Percentiles rank a stretch among this genome's conserved stretches.
These are phyloP conservation scores for Arrhamphus sclerolepis DNA, from an alignment of 2,797 vertebrate species.

Conservation along the genomic window DNA sequence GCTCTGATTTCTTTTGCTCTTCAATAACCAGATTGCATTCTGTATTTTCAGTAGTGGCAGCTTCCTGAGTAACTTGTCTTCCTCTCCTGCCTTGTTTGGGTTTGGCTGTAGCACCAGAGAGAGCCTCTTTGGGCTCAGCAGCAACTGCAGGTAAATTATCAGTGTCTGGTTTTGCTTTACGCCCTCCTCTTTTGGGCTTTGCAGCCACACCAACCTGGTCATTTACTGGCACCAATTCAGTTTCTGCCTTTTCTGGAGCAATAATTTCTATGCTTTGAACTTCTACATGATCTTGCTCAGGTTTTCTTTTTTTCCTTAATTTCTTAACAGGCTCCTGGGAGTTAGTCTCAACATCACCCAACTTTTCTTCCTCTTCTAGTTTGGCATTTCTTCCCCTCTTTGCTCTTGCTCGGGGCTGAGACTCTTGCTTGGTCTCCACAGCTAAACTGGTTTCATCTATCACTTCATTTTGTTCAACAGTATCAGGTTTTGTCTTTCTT, in stretches of 20 bases:
- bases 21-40: slow-evolving; percentile 18
- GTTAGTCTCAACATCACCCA: background rate
- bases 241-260: slow-evolving; percentile 7
- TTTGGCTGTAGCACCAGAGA: slow-evolving; percentile 29
- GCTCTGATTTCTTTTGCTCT: slow-evolving; percentile 16
- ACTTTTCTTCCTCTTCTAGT: slow-evolving; percentile 34
- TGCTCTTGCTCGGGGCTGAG: slow-evolving; percentile 31
- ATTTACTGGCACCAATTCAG: slow-evolving; percentile 9
- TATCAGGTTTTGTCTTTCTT: slow-evolving; percentile 38
- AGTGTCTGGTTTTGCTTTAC: slow-evolving; percentile 37
- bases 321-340: slow-evolving; percentile 45
- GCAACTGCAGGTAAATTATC: slow-evolving; percentile 3
- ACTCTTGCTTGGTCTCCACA: slow-evolving; percentile 17
- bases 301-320: slow-evolving; percentile 51
- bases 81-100: slow-evolving; percentile 46
- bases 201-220: slow-evolving; percentile 7
- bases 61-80: slow-evolving; percentile 22
- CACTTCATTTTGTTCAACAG: slow-evolving; percentile 21
- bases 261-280: slow-evolving; percentile 19
- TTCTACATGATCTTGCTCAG: slow-evolving; percentile 20
- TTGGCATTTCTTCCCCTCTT: slow-evolving; percentile 59
- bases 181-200: slow-evolving; percentile 58
- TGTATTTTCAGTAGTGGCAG: slow-evolving; percentile 2
- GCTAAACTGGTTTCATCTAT: background rate
- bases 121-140: slow-evolving; percentile 29